A percentile compares a stretch with the other conserved stretches of the same genome.
These are phyloP conservation scores for Coptodon rendalli DNA, from an alignment of 2,113 vertebrate genomes.

Conservation along the genomic window DNA sequence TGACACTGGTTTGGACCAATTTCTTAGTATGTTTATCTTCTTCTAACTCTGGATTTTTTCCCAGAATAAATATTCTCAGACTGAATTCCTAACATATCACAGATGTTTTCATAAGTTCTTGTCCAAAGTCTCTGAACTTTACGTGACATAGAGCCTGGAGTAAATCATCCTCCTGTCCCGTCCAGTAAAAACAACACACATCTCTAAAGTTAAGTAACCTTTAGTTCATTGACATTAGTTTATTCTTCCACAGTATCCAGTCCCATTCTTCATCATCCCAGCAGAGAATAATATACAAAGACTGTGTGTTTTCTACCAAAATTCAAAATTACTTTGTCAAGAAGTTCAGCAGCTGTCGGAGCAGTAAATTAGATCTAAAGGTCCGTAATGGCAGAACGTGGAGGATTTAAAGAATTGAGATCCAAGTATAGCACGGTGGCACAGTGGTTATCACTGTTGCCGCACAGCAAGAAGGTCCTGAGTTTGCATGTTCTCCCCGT, in stretches of 20 bases:
- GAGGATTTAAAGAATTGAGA: not conserved
- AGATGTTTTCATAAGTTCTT: not conserved
- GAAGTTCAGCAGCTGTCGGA: rapidly evolving
- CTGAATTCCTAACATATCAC: not conserved
- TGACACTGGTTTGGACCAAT: not conserved
- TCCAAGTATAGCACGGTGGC: too few species aligned
- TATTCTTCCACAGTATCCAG: not conserved
- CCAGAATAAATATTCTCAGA: not conserved
- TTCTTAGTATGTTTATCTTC: not conserved
- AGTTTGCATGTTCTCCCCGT: too few species aligned
- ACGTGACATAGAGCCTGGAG: not conserved
- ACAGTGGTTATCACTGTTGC: too few species aligned
- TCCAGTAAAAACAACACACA: not conserved
- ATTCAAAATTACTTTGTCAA: not conserved
- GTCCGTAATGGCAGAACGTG: not conserved
- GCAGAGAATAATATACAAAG: not conserved
- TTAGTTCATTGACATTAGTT: not conserved
- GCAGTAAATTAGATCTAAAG: not conserved
- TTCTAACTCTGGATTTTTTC: not conserved
- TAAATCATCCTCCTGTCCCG: not conserved
- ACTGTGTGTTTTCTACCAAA: not conserved
- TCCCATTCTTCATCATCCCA: not conserved
- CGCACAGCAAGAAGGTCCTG: too few species aligned
- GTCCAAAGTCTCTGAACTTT: not conserved
- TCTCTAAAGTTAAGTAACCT: not conserved